Evolutionary conservation across 2,113 vertebrate genomes (phyloP), one percentile per base, ranked within the genome.

Genomic region (Talpa occidentalis): DNA sequence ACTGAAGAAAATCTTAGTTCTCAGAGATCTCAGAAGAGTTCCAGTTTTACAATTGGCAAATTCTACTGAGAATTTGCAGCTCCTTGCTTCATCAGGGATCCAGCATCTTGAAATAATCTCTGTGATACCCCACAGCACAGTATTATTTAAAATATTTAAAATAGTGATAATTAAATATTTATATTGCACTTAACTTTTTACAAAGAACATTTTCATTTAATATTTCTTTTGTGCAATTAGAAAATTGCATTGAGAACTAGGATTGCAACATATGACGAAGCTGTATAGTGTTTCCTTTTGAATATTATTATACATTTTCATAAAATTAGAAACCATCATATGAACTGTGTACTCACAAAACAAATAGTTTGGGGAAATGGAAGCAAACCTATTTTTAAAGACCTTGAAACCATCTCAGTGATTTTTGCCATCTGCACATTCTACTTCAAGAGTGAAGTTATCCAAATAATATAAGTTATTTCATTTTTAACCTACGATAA

Each of bases 401-500:
- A 86, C 11, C 4, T 90, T 72, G 15, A 16, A 67, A 77, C 19
- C 19, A 66, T 64, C 64, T 94, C 40, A 91, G 22, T 76, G 56
- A 87, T 52, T 92, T 30, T 78, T 93, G 77, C 17, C 28, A 67
- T 54, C 26, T 2, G 76, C 15, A 66, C 1, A 78, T 3, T 78
- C 16, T 4, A n/a, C 3, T 62, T 8, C 47, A 69, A 93, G 22
- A n/a, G 26, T 94, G 28, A 80, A 89, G 89, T 44, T 89, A 89
- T 42, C 67, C 28, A 87, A 89, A 56, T 35, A 3, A 35, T 54
- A 80, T 62, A 16, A 72, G 3, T 21, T 93, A 49, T 80, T 94
- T 82, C 91, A 88, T 70, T 95, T 69, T 94, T 81, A 95, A 87
- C 32, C 14, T 64, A 92, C 26, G 96, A 62, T 5, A 74, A 40